Evolutionary conservation across 2,797 vertebrate species (phyloP), one percentile per base, ranked within the genome.

Genomic region (Miichthys miiuy): DNA sequence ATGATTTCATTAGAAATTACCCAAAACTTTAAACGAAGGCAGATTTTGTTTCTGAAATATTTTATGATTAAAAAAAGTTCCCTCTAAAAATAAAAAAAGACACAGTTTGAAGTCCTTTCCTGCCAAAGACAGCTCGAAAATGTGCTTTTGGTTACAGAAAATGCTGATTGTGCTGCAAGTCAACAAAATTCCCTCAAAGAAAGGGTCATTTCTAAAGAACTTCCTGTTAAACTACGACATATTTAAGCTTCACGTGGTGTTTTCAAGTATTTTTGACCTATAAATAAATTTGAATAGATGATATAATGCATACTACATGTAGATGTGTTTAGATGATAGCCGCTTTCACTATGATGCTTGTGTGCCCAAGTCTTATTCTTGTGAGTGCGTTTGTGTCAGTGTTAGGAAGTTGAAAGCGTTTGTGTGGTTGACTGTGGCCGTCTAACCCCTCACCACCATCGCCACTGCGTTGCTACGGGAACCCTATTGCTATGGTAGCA

Each of bases 401-500:
- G 11, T 30, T 14, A 77, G 58, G 72, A 85, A 83, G 81, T 88
- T 85, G 41, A 82, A 63, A 34, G 65, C 77, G 68, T 68, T 69
- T 46, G 58, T 74, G 63, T 58, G 79, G 69, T 38, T 38, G 79
- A 68, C 68, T 13, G 72, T 65, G 79, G 44, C 63, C 69, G 71
- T 81, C 79, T 83, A 81, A 75, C 72, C 81, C 67, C 57, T 79
- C 81, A 9, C 58, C 75, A 58, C 70, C 82, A 57, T 63, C 50
- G n/a, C 72, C 21, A 70, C 82, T 50, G 78, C 10, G 88, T 95
- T 94, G 89, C 92, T 87, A 94, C 52, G 88, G 91, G 80, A 92
- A 93, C 88, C 83, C 62, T 88, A 92, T 93, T 87, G 90, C 93
- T 90, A 93, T 93, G 92, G 93, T 80, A 94, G 93, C 91, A 78